A percentile compares a stretch with the other conserved stretches of the same genome.
phyloP scores from a whole-genome alignment of 2,113 vertebrate genomes.

The Callocephalon fimbriatum region DNA sequence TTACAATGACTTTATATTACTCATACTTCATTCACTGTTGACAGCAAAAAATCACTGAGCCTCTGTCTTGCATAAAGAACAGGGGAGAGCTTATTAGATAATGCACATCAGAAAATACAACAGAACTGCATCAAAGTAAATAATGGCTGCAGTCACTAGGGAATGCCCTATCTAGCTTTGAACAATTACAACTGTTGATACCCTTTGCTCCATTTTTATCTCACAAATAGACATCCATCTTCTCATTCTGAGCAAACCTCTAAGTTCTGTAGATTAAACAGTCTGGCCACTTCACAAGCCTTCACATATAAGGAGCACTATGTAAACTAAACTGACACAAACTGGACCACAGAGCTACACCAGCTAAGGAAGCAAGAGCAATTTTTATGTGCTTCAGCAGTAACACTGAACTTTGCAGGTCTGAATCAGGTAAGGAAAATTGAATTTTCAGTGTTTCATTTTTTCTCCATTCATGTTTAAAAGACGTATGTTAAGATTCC shows the following conservation, averaged over 20 bases:
- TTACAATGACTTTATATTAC: constrained; percentile 2
- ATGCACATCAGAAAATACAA: neutral
- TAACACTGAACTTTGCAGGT: neutral
- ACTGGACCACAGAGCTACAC: neutral
- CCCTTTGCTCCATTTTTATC: neutral
- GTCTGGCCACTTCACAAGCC: neutral
- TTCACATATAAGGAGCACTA: neutral
- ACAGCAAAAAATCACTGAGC: constrained; percentile 9
- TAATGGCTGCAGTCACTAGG: neutral
- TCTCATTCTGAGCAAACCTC: neutral
- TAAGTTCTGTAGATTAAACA: neutral
- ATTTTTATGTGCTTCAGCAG: neutral
- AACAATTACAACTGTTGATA: neutral
- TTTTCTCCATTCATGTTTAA: neutral
- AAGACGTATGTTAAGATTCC: neutral
- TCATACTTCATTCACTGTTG: constrained; percentile 5
- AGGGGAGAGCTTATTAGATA: neutral
- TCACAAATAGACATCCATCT: neutral
- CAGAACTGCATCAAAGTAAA: neutral
- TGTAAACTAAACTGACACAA: neutral
- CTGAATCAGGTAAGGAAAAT: neutral
- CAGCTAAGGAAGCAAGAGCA: neutral
- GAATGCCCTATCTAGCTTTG: neutral
- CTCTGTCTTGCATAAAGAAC: constrained; percentile 14
- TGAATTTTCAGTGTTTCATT: neutral